Base-by-base conservation (phyloP, 2,888 invertebrate genomes). In the Caenorhabditis doughertyi region DNA sequence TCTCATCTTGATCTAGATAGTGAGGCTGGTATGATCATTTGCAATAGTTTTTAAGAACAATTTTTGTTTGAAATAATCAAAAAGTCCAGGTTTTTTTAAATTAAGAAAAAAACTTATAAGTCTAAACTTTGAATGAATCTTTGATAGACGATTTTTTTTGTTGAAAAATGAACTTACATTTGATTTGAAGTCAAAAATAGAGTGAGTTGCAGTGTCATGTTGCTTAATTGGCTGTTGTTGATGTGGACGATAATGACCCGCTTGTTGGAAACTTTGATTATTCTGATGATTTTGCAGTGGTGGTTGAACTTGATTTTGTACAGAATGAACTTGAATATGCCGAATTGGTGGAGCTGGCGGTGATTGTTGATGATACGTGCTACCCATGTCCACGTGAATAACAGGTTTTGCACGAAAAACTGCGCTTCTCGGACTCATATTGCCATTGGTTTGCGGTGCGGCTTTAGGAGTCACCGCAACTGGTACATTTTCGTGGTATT, bases 371-470 rank as follows among this genome's bases (percentile, higher is more conserved):
- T 77, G 76, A 29, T 81, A 56, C 3, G 62, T 70, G 64, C 70
- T 70, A n/a, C 87, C 88, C 71, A 87, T 68, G 64, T 90, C 89
- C 58, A 89, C 87, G 72, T 89, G 89, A 81, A 91, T 91, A 29
- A 91, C 88, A 0, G 90, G 89, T 79, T 90, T 90, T 23, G 88
- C 88, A 39, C 90, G 86, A 83, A 88, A 91, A 13, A 91, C 90
- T 3, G 91, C 89, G 18, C 89, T 88, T 32, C 87, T 71, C 4
- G 90, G 91, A 32, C 90, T 89, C 86, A 90, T 85, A 47, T 76
- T 79, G 64, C 83, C 83, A 67, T 83, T 83, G 18, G 73, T 83
- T 74, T 73, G 73, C 65, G 39, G 64, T 60, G 68, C 55, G 32
- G 71, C 60, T 76, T 73, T 72, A 21, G 62, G 49, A 85, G 85